These are phyloP conservation scores for Chlorospingus flavigularis DNA, from an alignment of 2,797 vertebrate genomes.

Conservation along the genomic window DNA sequence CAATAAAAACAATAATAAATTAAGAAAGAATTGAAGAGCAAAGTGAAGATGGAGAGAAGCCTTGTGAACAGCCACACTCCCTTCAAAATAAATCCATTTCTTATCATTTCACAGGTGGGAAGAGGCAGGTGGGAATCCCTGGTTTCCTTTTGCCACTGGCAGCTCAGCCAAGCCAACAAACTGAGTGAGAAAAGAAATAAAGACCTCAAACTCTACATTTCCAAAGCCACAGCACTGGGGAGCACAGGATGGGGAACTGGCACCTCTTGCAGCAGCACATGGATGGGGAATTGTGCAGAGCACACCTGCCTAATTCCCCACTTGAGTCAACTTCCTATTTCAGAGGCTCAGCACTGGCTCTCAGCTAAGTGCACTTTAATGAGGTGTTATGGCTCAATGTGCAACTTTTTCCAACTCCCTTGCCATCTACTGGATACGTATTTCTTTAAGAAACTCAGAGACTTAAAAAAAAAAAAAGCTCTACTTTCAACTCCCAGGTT, in stretches of 20 bases:
- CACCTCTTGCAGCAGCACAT: fast-evolving
- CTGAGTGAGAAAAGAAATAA: not conserved
- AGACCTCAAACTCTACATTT: not conserved
- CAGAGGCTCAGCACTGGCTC: not conserved
- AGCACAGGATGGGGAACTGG: not conserved
- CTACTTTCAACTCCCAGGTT: not conserved
- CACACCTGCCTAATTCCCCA: not conserved
- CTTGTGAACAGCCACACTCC: not conserved
- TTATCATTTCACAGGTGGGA: not conserved
- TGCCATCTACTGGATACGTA: not conserved
- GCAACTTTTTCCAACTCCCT: not conserved
- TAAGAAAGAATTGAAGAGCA: not conserved
- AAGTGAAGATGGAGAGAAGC: not conserved
- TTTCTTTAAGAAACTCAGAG: not conserved
- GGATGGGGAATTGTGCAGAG: not conserved
- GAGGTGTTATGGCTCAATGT: not conserved
- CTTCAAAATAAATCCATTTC: not conserved
- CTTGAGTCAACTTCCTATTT: not conserved
- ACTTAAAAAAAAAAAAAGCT: not conserved
- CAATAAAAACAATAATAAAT: not conserved
- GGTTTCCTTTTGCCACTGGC: not conserved
- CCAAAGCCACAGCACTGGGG: not conserved
- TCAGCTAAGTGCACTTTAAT: not conserved
- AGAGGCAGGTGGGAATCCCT: not conserved
- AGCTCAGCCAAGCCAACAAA: not conserved